Percentiles rank a stretch among this genome's conserved stretches.
Evolutionary conservation across 1,140 invertebrate genomes (phyloP).

Genomic region (Phymorhynchus buccinoides): DNA sequence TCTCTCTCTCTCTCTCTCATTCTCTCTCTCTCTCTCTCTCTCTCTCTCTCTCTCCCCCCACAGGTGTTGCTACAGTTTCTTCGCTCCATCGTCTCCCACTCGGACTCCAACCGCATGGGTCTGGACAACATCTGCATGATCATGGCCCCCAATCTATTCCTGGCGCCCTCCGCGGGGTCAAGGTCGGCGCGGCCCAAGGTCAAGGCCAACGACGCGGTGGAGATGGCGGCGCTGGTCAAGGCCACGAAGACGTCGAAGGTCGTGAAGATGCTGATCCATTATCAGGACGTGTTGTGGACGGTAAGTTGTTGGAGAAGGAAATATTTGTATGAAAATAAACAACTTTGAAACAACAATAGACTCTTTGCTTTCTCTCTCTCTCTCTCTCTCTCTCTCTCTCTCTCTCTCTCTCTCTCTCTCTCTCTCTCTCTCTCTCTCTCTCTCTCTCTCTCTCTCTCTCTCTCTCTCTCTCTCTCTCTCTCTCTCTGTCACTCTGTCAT

Average conservation of each 20-base stretch:
- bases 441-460: not conserved
- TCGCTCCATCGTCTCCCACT: conserved; percentile 81
- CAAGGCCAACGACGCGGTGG: conserved; percentile 68
- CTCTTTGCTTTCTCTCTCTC: no score
- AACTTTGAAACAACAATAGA: no score
- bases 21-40: no score
- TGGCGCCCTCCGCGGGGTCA: conserved; percentile 75
- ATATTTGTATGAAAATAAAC: not conserved
- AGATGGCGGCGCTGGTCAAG: conserved; percentile 83
- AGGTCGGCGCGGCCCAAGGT: conserved; percentile 57
- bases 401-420: not conserved
- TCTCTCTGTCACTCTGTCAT: not conserved
- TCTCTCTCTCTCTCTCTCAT: no score
- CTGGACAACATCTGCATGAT: conserved; percentile 94
- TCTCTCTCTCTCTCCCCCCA: not conserved
- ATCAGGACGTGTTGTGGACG: conserved; percentile 83
- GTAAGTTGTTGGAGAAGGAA: conserved; percentile 73
- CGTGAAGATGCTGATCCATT: conserved; percentile 84
- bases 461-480: not conserved
- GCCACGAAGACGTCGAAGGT: conserved; percentile 87
- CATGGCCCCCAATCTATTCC: conserved; percentile 91
- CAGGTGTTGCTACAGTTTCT: conserved; percentile 85
- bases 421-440: not conserved
- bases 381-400: not conserved
- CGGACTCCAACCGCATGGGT: conserved; percentile 88